These are phyloP conservation scores for Habropoda laboriosa DNA, from an alignment of 1,140 invertebrate genomes.

Conservation along the genomic window DNA sequence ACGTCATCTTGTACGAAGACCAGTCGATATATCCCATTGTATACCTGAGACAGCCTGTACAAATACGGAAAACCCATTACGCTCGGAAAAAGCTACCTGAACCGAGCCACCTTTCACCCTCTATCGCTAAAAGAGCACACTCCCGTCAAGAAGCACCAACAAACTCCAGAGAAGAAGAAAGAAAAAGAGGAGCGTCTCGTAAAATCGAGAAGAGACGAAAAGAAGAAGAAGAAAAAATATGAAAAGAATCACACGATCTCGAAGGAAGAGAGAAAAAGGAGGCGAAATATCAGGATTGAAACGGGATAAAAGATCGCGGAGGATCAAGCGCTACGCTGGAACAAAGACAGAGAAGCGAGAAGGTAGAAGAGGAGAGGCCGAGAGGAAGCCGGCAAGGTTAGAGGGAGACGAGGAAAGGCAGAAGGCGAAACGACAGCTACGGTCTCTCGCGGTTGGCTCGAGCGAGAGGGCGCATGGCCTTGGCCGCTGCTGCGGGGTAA, in stretches of 20 bases:
- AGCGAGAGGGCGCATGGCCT: constrained; percentile 81
- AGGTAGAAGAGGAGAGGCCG: constrained; percentile 19
- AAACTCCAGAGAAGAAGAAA: neutral
- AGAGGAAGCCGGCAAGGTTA: constrained; percentile 36
- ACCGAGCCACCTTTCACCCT: neutral
- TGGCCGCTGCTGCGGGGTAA: constrained; percentile 85
- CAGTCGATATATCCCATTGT: too few species aligned
- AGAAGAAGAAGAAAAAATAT: neutral
- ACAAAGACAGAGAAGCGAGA: constrained; percentile 11
- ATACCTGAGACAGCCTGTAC: neutral
- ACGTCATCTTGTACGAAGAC: too few species aligned
- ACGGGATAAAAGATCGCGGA: constrained; percentile 25
- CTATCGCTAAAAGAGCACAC: neutral
- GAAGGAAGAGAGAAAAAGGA: constrained; percentile 25
- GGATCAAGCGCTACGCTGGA: neutral
- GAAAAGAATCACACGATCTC: neutral
- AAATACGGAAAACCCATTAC: neutral
- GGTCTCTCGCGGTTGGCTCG: constrained; percentile 62
- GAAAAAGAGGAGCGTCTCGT: neutral
- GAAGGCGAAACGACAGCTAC: constrained; percentile 51
- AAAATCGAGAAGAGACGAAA: too few species aligned
- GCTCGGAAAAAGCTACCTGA: neutral
- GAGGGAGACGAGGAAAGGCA: constrained; percentile 32
- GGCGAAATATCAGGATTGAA: constrained; percentile 11
- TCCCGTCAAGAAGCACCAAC: neutral